A percentile compares a stretch with the other conserved stretches of the same genome.
phyloP scores from a whole-genome alignment of 1,140 invertebrate species.

The Diplogasteroides magnus region DNA sequence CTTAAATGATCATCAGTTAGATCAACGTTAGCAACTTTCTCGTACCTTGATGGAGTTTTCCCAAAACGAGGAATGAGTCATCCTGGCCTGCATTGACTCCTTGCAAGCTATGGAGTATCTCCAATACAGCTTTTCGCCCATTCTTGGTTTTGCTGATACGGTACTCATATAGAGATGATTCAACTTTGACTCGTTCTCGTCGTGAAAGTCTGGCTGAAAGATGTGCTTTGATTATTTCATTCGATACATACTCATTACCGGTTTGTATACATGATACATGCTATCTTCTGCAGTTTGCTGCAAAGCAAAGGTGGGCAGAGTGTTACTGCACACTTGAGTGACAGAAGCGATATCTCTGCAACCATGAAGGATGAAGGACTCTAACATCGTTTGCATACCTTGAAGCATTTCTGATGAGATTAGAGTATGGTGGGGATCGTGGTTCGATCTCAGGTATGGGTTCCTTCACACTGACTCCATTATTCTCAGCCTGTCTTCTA shows the following conservation, averaged over 20 bases:
- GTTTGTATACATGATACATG: no score
- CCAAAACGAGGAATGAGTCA: conserved; percentile 69
- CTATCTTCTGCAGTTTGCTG: no score
- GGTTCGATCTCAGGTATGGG: no score
- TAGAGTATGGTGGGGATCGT: no score
- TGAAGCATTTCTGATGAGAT: no score
- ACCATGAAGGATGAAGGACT: not conserved
- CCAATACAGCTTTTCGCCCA: conserved; percentile 49
- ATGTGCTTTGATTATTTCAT: not conserved
- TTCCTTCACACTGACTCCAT: no score
- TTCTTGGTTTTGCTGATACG: conserved; percentile 30
- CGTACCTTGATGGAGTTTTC: conserved; percentile 27
- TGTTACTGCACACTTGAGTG: not conserved
- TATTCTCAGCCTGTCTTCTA: no score
- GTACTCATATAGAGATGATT: conserved; percentile 30
- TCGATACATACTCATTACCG: conserved; percentile 1
- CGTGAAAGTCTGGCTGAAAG: conserved; percentile 11
- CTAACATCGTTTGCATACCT: not conserved
- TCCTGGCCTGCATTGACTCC: conserved; percentile 58
- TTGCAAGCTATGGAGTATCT: conserved; percentile 66
- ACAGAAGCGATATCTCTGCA: not conserved
- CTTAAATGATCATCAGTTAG: conserved; percentile 4
- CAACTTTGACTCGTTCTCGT: conserved; percentile 33
- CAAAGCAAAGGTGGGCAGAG: not conserved
- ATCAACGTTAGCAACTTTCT: conserved; percentile 1